Base-by-base conservation (phyloP, 2,797 vertebrate species). In the Trachops cirrhosus region DNA sequence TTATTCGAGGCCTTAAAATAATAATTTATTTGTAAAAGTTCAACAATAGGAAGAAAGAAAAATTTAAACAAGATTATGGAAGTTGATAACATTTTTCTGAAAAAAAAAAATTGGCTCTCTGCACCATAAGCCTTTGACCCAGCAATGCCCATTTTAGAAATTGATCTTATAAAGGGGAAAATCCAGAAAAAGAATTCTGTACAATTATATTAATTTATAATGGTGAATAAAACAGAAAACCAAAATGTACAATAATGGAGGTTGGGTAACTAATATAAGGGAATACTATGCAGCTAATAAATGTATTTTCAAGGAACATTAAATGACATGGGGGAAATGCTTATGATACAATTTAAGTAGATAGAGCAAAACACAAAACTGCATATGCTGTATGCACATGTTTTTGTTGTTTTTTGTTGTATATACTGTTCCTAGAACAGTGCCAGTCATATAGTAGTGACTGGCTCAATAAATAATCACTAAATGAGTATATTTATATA, bases 281-380 rank as follows among this genome's bases (percentile, higher is more conserved):
- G 32, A 94, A 86, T 83, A 39, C 41, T 48, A n/a, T 48, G 64
- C 16, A 32, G 39, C 41, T 29, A 50, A 57, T 41, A 18, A 91
- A 78, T 54, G 57, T 86, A 34, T 73, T 95, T 94, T 89, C 12
- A 78, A 86, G 54, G 48, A 44, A 46, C 84, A 84, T 68, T 93
- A 82, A 85, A 73, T 37, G 37, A 73, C 82, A 90, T 59, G 24
- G 29, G 29, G 29, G 59, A 91, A 82, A 87, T 73, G 18, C 10
- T 74, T 37, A 21, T 54, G 32, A 77, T 77, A 73, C 46, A 80
- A 92, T 85, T 86, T 57, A 94, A 89, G 52, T 68, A 10, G 24
- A 48, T 41, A 68, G 84, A 84, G 21, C 34, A 88, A 96, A 84
- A 62, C 18, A 70, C 86, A 78, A 67, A 96, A 74, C 44, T 67